These are phyloP conservation scores for Pituophis catenifer DNA, from an alignment of 2,113 vertebrate genomes.

Conservation along the genomic window DNA sequence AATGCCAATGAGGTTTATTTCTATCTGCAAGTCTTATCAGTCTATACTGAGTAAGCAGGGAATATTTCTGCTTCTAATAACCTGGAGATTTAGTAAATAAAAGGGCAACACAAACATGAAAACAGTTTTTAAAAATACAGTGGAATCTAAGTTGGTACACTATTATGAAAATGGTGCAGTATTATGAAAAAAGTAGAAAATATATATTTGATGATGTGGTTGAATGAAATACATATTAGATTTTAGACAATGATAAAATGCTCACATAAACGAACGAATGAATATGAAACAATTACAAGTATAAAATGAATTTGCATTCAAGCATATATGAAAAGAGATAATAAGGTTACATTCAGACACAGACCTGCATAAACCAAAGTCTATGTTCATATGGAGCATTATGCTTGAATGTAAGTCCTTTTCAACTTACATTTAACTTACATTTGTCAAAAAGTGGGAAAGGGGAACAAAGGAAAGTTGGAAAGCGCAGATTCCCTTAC, in stretches of 20 bases:
- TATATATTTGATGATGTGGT: background rate
- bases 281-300: background rate
- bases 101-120: background rate
- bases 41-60: background rate
- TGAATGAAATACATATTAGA: background rate
- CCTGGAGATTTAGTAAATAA: background rate
- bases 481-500: background rate
- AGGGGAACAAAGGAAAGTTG: background rate
- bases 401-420: background rate
- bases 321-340: background rate
- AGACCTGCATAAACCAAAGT: background rate
- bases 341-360: background rate
- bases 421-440: background rate
- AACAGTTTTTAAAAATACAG: background rate
- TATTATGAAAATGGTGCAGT: too few species aligned
- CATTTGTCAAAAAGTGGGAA: background rate
- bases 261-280: background rate
- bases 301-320: background rate
- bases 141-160: background rate
- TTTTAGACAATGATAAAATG: background rate
- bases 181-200: background rate
- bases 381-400: background rate
- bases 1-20: slow-evolving; percentile 11
- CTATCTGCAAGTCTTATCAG: background rate
- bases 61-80: background rate